phyloP scores from a whole-genome alignment of 2,113 vertebrate genomes.

The Xyliphius kryptos region DNA sequence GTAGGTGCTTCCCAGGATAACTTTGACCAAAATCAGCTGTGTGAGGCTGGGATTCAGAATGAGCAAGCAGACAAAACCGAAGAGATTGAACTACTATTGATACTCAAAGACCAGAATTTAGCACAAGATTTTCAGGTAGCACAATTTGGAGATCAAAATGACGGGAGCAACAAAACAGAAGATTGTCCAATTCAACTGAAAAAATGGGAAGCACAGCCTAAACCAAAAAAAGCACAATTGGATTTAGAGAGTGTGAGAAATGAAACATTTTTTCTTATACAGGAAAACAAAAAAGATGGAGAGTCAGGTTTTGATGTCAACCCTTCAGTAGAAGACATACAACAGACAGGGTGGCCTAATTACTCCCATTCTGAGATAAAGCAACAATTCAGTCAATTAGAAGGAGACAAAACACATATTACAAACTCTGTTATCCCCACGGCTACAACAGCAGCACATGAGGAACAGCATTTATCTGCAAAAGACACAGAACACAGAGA shows the following conservation, averaged over 20 bases:
- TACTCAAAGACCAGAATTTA: neutral
- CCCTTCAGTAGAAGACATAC: neutral
- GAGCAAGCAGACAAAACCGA: conserved; percentile 8
- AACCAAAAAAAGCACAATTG: conserved; percentile 13
- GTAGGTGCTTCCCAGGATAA: conserved; percentile 9
- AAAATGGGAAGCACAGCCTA: conserved; percentile 24
- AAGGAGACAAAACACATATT: conserved; percentile 1
- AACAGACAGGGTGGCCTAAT: neutral
- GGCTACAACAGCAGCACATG: neutral
- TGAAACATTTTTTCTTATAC: neutral
- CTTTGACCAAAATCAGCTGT: neutral
- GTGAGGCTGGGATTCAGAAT: conserved; percentile 20
- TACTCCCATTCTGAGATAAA: neutral
- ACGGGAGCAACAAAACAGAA: conserved; percentile 6
- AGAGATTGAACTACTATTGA: conserved; percentile 7
- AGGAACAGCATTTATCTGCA: neutral
- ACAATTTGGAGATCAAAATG: conserved; percentile 1
- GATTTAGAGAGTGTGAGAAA: neutral
- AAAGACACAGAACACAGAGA: neutral
- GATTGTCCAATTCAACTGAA: neutral
- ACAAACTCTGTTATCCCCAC: neutral
- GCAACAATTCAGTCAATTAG: conserved; percentile 1
- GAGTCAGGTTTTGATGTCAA: neutral
- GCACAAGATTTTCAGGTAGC: conserved; percentile 17
- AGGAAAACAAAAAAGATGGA: neutral